These are phyloP conservation scores for Vollenhovia emeryi DNA, from an alignment of 1,140 invertebrate genomes.

Conservation along the genomic window DNA sequence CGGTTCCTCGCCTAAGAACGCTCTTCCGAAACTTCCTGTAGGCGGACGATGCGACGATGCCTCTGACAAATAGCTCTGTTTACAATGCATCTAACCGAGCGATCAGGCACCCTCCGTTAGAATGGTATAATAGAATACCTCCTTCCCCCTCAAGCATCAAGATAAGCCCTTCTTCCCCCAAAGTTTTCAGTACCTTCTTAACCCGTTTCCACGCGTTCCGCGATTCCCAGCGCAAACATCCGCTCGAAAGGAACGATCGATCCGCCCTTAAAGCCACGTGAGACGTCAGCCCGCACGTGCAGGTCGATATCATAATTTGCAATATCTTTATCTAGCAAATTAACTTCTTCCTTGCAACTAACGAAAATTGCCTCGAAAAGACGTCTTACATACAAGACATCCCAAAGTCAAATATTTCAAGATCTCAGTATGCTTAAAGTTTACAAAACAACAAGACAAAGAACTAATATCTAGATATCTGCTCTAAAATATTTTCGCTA, in stretches of 20 bases:
- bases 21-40: neutral
- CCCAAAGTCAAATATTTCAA: neutral
- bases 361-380: neutral
- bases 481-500: neutral
- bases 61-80: conserved; percentile 78
- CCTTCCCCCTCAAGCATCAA: neutral
- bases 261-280: conserved; percentile 22
- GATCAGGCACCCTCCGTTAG: conserved; percentile 59
- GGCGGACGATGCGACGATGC: neutral
- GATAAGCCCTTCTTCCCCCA: conserved; percentile 52
- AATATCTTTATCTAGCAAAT: neutral
- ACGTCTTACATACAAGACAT: neutral
- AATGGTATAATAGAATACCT: conserved; percentile 69
- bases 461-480: neutral
- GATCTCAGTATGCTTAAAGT: neutral
- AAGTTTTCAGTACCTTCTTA: conserved; percentile 56
- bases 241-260: conserved; percentile 38
- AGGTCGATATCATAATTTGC: conserved; percentile 3
- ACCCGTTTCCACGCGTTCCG: conserved; percentile 35
- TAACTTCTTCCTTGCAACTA: neutral
- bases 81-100: conserved; percentile 72
- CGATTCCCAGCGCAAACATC: conserved; percentile 64
- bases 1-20: neutral
- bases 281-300: neutral
- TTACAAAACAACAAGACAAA: neutral